Base-by-base conservation (phyloP, 2,888 invertebrate species). In the Drosophila helvetica region DNA sequence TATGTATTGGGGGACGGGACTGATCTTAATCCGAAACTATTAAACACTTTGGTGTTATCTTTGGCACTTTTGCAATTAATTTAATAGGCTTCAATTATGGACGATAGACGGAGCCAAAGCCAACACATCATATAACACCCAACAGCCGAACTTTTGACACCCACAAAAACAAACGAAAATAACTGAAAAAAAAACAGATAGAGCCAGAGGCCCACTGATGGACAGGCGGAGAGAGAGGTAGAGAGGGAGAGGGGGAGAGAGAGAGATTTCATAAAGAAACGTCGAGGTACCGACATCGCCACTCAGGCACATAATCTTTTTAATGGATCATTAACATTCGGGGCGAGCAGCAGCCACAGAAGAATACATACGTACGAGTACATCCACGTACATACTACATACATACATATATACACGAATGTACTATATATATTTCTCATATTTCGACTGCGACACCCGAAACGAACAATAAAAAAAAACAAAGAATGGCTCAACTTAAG, bases 281-380 rank as follows among this genome's bases (percentile, higher is more conserved):
- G 42, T 54, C 42, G 57, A 45, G 64, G 59, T 68, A 61, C 57
- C 43, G 66, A 66, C 48, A 67, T 55, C 68, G 70, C 30, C 63
- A 67, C 68, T 74, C 78, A 63, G 74, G 74, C 85, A 75, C 77
- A 80, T 86, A 86, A 86, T 86, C 86, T 86, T 63, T 76, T 88
- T 80, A 86, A 86, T 89, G 88, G 80, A 89, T 86, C 86, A 88
- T 89, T 89, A 86, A 78, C 82, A 80, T 78, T 87, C 85, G 74
- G 72, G 50, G 73, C 69, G 79, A 73, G 73, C 59, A 75, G 70
- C 57, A 50, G 71, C 52, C 63, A 47, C 64, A 42, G n/a, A 38
- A 38, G 38, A 38, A 38, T 38, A 38, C 38, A 38, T 38, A 7
- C n/a, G 27, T 38, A 7, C 38, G 38, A 15, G 38, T 38, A 38